phyloP scores from a whole-genome alignment of 2,113 vertebrate species.

The Chrysemys picta region DNA sequence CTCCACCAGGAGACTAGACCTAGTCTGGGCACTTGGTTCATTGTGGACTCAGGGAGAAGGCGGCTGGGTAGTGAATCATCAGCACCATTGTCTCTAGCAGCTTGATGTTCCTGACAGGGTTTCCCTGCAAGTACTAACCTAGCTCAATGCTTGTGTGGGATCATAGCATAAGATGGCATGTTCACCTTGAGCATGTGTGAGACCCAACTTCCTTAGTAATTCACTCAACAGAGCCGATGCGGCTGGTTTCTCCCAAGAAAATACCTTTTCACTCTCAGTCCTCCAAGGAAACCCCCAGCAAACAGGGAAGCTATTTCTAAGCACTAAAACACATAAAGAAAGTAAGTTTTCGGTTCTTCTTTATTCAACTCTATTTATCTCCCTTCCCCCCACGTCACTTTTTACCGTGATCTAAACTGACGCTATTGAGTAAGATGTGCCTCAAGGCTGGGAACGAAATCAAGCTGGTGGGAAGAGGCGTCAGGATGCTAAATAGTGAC shows the following conservation, averaged over 20 bases:
- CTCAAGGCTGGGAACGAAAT: neutral
- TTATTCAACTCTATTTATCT: neutral
- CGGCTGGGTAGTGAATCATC: neutral
- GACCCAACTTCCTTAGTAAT: neutral
- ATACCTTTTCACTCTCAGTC: neutral
- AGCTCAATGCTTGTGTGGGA: neutral
- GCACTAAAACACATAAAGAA: neutral
- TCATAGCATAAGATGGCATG: neutral
- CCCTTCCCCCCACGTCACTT: neutral
- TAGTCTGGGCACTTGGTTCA: neutral
- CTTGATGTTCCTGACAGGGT: neutral
- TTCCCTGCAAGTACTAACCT: neutral
- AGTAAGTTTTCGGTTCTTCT: fast-evolving
- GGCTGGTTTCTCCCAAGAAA: neutral
- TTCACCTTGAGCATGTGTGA: neutral
- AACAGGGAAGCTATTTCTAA: neutral
- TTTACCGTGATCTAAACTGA: neutral
- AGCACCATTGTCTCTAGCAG: neutral
- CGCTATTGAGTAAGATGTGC: neutral
- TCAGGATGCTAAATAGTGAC: neutral
- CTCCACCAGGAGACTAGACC: neutral
- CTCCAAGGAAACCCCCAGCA: neutral
- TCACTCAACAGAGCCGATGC: neutral
- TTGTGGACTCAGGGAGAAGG: neutral
- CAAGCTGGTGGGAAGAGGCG: neutral